A percentile compares a stretch with the other conserved stretches of the same genome.
phyloP scores from a whole-genome alignment of 2,888 invertebrate species.

The Clostera curtula region DNA sequence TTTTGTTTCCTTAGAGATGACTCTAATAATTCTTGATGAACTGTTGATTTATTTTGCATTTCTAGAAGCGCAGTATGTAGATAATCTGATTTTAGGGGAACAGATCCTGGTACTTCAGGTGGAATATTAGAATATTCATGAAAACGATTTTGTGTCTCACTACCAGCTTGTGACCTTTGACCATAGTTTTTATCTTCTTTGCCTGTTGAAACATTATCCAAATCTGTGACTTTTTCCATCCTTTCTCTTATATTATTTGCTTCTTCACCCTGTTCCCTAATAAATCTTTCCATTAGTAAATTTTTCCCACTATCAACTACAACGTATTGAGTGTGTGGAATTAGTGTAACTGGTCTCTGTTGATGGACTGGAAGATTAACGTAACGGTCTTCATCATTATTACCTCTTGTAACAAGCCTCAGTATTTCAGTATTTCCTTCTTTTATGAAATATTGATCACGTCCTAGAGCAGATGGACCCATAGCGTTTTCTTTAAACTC shows the following conservation, averaged over 20 bases:
- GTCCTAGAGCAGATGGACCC: constrained; percentile 57
- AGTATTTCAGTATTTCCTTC: constrained; percentile 91
- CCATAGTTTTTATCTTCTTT: constrained; percentile 68
- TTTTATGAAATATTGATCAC: constrained; percentile 86
- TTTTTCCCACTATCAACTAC: constrained; percentile 88
- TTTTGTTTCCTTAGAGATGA: constrained; percentile 84
- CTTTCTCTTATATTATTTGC: constrained; percentile 75
- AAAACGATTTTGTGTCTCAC: constrained; percentile 42
- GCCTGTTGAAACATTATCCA: constrained; percentile 64
- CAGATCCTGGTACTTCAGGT: constrained; percentile 51
- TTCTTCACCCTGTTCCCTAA: constrained; percentile 85
- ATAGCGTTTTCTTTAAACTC: constrained; percentile 46
- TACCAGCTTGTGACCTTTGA: constrained; percentile 48
- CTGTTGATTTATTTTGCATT: constrained; percentile 71
- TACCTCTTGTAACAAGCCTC: constrained; percentile 83
- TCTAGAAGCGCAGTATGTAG: constrained; percentile 59
- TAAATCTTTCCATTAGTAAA: constrained; percentile 87
- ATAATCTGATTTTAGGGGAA: constrained; percentile 60
- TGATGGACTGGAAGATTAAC: constrained; percentile 71
- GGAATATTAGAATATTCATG: constrained; percentile 50
- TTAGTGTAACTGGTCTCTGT: constrained; percentile 70
- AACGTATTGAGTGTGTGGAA: constrained; percentile 76
- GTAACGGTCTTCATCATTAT: constrained; percentile 78
- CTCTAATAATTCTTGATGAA: constrained; percentile 79
- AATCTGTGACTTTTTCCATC: constrained; percentile 58